Conservation (phyloP, 92 coral and sea anemone genomes). For the Hydrozoanthus gracilis region DNA sequence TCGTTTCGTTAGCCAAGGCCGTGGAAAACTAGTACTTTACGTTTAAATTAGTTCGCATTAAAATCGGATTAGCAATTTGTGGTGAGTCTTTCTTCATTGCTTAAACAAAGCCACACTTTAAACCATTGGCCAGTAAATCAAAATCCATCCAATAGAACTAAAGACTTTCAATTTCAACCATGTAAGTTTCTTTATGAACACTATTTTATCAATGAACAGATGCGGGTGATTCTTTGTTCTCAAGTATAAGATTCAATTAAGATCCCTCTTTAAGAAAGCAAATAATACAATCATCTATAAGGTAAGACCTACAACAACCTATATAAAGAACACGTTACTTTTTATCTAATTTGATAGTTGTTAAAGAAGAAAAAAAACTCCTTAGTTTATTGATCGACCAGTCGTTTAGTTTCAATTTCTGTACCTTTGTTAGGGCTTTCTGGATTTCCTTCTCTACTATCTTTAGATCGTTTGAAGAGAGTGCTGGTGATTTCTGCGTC, state of each 20-base stretch:
- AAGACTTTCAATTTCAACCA: neutral
- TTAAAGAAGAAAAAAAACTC: neutral
- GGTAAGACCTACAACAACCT: neutral
- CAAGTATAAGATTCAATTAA: neutral
- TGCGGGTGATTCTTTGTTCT: neutral
- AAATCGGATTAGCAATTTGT: too few species aligned
- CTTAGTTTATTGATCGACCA: too few species aligned
- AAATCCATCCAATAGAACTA: neutral
- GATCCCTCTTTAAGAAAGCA: neutral
- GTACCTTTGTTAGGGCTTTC: slow-evolving; percentile 2
- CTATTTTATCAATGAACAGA: neutral
- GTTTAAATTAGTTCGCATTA: too few species aligned
- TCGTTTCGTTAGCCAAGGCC: too few species aligned
- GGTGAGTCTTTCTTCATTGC: too few species aligned
- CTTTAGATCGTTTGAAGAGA: slow-evolving; percentile 47
- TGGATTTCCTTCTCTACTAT: neutral
- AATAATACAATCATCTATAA: neutral
- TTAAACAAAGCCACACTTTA: too few species aligned
- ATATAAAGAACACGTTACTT: too few species aligned
- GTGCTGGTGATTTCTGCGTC: neutral
- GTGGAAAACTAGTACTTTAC: too few species aligned
- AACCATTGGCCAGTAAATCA: neutral
- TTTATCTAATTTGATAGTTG: neutral
- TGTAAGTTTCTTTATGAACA: too few species aligned
- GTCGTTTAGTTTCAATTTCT: neutral